These are phyloP conservation scores for Leptinotarsa tumamoca DNA, from an alignment of 2,888 invertebrate genomes.

Conservation along the genomic window DNA sequence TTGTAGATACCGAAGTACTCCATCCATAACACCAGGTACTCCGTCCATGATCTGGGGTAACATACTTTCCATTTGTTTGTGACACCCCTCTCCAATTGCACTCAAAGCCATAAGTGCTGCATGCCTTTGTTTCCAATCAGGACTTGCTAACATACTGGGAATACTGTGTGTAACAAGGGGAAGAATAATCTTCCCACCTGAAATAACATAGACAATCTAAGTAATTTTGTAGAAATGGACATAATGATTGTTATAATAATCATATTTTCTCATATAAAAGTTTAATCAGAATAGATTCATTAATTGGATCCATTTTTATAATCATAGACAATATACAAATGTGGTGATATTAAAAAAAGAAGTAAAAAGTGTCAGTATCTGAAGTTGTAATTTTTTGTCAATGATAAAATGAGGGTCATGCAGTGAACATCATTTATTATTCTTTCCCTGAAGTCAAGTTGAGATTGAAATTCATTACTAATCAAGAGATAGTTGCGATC, in stretches of 20 bases:
- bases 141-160: conserved; percentile 86
- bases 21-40: conserved; percentile 70
- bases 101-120: conserved; percentile 99
- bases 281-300: conserved; percentile 25
- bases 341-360: background rate
- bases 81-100: conserved; percentile 98
- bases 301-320: conserved; percentile 40
- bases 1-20: conserved; percentile 61
- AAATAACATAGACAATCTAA: conserved; percentile 6
- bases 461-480: no score
- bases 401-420: no score
- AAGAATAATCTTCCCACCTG: conserved; percentile 80
- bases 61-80: conserved; percentile 97
- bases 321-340: conserved; percentile 29
- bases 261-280: conserved; percentile 18
- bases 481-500: no score
- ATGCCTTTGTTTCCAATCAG: conserved; percentile 90
- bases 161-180: conserved; percentile 86
- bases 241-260: background rate
- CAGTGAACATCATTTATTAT: no score
- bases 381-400: no score
- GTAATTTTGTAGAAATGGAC: background rate
- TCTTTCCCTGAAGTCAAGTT: no score
- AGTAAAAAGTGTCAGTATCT: no score
- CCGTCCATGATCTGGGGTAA: conserved; percentile 93